A percentile compares a stretch with the other conserved stretches of the same genome.
These are phyloP conservation scores for Melanotaenia duboulayi DNA, from an alignment of 2,113 vertebrate species.

Conservation along the genomic window DNA sequence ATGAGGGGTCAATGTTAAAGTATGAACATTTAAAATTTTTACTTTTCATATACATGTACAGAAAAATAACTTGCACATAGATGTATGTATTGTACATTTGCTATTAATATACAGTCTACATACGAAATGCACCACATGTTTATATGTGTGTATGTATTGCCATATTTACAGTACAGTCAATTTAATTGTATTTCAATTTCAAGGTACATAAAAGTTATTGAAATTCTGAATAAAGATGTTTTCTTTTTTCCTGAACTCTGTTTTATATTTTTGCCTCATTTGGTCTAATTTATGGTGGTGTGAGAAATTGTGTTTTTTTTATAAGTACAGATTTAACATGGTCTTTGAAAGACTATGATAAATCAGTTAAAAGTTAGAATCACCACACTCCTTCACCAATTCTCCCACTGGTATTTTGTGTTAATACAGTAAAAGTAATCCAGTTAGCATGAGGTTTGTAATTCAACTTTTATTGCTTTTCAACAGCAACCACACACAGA, in stretches of 20 bases:
- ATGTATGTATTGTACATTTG: slow-evolving; percentile 85
- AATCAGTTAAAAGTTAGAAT: slow-evolving; percentile 79
- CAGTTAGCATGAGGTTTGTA: slow-evolving; percentile 1
- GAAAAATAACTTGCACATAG: slow-evolving; percentile 83
- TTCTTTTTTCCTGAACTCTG: slow-evolving; percentile 63
- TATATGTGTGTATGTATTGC: slow-evolving; percentile 85
- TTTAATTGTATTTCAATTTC: slow-evolving; percentile 85
- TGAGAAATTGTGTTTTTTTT: slow-evolving; percentile 53
- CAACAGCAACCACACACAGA: background rate
- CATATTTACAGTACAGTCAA: slow-evolving; percentile 82
- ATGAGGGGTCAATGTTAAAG: slow-evolving; percentile 68
- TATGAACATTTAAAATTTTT: slow-evolving; percentile 70
- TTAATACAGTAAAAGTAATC: slow-evolving; percentile 19
- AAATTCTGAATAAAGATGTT: slow-evolving; percentile 81
- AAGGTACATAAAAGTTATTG: slow-evolving; percentile 79
- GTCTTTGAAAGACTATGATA: slow-evolving; percentile 80
- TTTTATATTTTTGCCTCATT: slow-evolving; percentile 57
- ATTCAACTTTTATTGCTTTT: background rate
- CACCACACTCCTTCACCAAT: background rate
- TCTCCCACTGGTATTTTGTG: slow-evolving; percentile 11
- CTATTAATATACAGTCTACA: slow-evolving; percentile 80
- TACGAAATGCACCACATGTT: slow-evolving; percentile 82
- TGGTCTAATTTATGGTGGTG: slow-evolving; percentile 21
- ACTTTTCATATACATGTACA: slow-evolving; percentile 84
- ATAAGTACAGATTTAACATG: slow-evolving; percentile 2